These are phyloP conservation scores for Sinonovacula constricta DNA, from an alignment of 1,140 invertebrate genomes.

Conservation along the genomic window DNA sequence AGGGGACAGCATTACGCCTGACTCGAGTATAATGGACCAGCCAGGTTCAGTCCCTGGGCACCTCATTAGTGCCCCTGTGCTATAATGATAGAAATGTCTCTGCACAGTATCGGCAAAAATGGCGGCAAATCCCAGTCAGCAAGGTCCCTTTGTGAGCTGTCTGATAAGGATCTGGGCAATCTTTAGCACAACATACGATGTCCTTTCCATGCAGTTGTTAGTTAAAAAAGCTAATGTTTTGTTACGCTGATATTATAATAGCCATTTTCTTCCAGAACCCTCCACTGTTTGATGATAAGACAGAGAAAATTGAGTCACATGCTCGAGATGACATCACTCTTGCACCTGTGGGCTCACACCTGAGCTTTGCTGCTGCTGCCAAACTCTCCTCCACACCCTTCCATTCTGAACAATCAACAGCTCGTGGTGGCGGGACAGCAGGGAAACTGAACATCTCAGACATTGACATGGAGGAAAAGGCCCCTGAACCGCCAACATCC, in stretches of 20 bases:
- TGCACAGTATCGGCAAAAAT: too few relatives aligned
- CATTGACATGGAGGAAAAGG: background rate
- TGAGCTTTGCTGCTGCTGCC: constrained; percentile 70
- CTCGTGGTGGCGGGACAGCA: background rate
- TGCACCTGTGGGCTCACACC: constrained; percentile 65
- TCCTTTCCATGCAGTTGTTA: too few relatives aligned
- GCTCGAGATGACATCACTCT: constrained; percentile 69
- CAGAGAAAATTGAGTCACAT: constrained; percentile 60
- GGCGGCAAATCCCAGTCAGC: too few relatives aligned
- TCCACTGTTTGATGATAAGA: constrained; percentile 31
- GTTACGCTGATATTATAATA: background rate
- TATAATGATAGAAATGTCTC: too few relatives aligned
- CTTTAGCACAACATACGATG: too few relatives aligned
- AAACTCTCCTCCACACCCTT: constrained; percentile 71
- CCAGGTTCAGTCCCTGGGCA: too few relatives aligned
- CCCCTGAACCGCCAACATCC: background rate
- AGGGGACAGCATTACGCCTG: too few relatives aligned
- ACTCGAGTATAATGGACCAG: too few relatives aligned
- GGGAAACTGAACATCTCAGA: background rate
- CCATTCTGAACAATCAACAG: constrained; percentile 36
- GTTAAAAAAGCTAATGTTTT: too few relatives aligned
- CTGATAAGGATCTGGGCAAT: too few relatives aligned
- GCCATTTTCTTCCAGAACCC: background rate
- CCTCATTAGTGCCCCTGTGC: too few relatives aligned
- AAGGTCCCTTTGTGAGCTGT: too few relatives aligned